Conservation (phyloP, 2,797 vertebrate genomes). For the Gymnothorax reevesii region DNA sequence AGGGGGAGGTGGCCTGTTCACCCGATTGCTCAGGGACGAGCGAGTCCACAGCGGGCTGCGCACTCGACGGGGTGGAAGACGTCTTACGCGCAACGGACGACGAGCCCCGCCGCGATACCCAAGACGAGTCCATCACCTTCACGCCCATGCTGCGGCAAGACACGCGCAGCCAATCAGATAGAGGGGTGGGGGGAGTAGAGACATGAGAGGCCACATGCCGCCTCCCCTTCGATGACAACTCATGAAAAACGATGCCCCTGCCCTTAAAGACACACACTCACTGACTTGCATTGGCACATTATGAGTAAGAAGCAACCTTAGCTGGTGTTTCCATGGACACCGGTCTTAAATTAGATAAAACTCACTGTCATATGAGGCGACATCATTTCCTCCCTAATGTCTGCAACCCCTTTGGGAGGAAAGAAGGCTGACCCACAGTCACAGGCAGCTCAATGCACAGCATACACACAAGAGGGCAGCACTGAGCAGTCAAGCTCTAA, state of each 20-base stretch:
- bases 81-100: slow-evolving; percentile 83
- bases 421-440: not conserved
- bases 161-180: slow-evolving; percentile 16
- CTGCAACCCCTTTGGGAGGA: not conserved
- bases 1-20: slow-evolving; percentile 75
- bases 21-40: slow-evolving; percentile 83
- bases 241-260: not conserved
- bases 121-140: slow-evolving; percentile 97
- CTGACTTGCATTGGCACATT: not conserved
- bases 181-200: not conserved
- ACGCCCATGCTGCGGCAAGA: slow-evolving; percentile 89
- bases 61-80: slow-evolving; percentile 82
- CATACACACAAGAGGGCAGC: not conserved
- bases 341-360: too few relatives aligned
- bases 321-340: not conserved
- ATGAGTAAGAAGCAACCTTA: not conserved
- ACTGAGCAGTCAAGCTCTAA: not conserved
- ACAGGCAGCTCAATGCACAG: not conserved
- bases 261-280: not conserved
- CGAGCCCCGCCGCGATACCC: slow-evolving; percentile 91
- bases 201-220: not conserved
- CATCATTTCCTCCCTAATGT: not conserved
- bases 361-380: not conserved
- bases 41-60: slow-evolving; percentile 81
- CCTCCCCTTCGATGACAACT: not conserved